phyloP scores from a whole-genome alignment of 2,888 invertebrate genomes.

The Drosophila ezoana region DNA sequence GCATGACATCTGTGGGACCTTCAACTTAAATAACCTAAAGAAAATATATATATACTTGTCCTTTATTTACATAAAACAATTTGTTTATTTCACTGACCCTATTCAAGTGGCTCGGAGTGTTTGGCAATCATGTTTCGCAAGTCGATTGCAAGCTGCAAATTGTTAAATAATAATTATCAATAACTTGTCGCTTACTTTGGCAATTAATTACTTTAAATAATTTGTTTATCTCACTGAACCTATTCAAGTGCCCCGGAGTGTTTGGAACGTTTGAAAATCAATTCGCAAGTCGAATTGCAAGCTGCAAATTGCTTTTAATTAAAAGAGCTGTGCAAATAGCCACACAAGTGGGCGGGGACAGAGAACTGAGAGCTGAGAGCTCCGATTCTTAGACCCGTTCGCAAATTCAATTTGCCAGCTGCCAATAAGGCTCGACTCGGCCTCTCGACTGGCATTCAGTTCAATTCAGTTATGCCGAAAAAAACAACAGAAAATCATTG shows the following conservation, averaged over 20 bases:
- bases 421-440: conserved; percentile 22
- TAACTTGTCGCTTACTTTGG: too few relatives aligned
- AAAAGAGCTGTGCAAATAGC: conserved; percentile 63
- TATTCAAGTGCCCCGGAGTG: conserved; percentile 28
- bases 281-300: conserved; percentile 70
- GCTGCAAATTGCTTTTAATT: conserved; percentile 79
- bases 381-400: conserved; percentile 13
- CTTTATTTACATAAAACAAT: too few relatives aligned
- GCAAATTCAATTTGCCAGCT: conserved; percentile 48
- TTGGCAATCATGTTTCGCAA: conserved; percentile 7
- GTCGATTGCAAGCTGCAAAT: not conserved
- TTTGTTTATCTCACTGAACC: not conserved
- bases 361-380: conserved; percentile 1
- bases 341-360: conserved; percentile 7
- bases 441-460: not conserved
- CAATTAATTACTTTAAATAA: not conserved
- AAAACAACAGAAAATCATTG: not conserved
- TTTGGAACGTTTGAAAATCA: conserved; percentile 46
- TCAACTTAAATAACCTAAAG: not conserved
- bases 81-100: not conserved
- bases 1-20: not conserved
- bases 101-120: not conserved
- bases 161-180: too few relatives aligned
- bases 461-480: conserved; percentile 19
- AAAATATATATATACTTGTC: too few relatives aligned